Base-by-base conservation (phyloP, 2,113 vertebrate species). In the Hymenochirus boettgeri region DNA sequence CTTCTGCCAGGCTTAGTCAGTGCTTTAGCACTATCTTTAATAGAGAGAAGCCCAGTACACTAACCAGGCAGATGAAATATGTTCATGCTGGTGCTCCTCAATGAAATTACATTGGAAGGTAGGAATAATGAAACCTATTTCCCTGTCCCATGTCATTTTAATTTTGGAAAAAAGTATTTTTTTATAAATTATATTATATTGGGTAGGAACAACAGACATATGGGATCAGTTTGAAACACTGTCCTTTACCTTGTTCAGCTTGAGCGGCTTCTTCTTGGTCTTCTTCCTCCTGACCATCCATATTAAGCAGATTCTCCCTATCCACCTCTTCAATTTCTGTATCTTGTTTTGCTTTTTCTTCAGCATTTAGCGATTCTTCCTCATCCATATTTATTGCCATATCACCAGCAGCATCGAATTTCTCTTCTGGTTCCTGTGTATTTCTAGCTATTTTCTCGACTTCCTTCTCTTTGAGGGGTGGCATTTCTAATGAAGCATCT, bases 261-360 rank as follows among this genome's bases (percentile, higher is more conserved):
- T 62, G 42, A 0, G n/a, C 12, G 0, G 4, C 62, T 18, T 81
- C 71, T 22, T 80, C 77, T 7, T 71, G 70, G 0, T 5, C 62
- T 18, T 81, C 71, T 22, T 80, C 77, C 8, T 71, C 70, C 37
- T 73, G 77, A 9, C 22, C 62, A 0, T 80, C 72, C 0, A 54
- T 65, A 45, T 78, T 71, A 26, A 86, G 58, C 2, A 89, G 75
- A 17, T 87, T 73, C n/a, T 84, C 82, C 33, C 78, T 78, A 65
- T 88, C 82, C 1, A 70, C 25, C 37, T 79, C 81, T 19, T 85
- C 80, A 1, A 5, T 61, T 2, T 75, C 77, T 57, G 47, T 23
- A 22, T 77, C 66, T 29, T 57, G 72, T 23, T 61, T 75, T 9
- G 58, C 33, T 23, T 17, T 19, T 17, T 59, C 31, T 26, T 57